Evolutionary conservation across 2,797 vertebrate genomes (phyloP).

Genomic region (Malacoraja senta): DNA sequence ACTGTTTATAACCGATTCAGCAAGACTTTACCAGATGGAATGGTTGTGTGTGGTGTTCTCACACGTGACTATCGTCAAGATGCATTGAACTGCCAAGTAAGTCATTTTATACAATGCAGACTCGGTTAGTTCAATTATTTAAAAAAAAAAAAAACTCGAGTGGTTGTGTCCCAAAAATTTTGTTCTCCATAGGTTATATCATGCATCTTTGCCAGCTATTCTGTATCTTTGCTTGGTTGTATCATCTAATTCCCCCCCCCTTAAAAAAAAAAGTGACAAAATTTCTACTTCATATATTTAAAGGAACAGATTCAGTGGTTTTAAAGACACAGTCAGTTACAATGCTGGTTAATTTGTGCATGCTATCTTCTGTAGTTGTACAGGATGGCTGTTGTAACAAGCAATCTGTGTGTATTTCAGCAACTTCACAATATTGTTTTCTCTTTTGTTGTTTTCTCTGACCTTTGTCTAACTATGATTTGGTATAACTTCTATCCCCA

Average conservation of each 20-base stretch:
- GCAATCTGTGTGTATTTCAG: neutral
- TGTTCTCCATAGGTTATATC: neutral
- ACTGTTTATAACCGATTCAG: slow-evolving; percentile 50
- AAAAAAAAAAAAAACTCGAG: too few relatives aligned
- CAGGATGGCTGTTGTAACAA: neutral
- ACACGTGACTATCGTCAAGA: slow-evolving; percentile 53
- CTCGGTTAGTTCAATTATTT: too few relatives aligned
- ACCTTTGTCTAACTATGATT: neutral
- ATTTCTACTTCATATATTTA: neutral
- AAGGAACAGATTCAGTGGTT: neutral
- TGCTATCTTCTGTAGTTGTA: neutral
- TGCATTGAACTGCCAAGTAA: slow-evolving; percentile 57
- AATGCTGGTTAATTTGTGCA: neutral
- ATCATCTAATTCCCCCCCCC: neutral
- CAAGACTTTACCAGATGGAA: slow-evolving; percentile 53
- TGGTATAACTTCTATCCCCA: neutral
- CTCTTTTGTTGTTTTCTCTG: neutral
- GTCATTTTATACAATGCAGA: slow-evolving; percentile 35
- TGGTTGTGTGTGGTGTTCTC: slow-evolving; percentile 53
- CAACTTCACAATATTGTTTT: neutral
- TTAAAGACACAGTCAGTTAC: neutral
- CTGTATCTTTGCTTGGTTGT: neutral
- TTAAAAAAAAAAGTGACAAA: neutral
- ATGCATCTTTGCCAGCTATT: neutral
- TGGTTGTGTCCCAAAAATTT: neutral